A percentile compares a stretch with the other conserved stretches of the same genome.
Conservation (phyloP, 2,113 vertebrate genomes). For the Grus americana region DNA sequence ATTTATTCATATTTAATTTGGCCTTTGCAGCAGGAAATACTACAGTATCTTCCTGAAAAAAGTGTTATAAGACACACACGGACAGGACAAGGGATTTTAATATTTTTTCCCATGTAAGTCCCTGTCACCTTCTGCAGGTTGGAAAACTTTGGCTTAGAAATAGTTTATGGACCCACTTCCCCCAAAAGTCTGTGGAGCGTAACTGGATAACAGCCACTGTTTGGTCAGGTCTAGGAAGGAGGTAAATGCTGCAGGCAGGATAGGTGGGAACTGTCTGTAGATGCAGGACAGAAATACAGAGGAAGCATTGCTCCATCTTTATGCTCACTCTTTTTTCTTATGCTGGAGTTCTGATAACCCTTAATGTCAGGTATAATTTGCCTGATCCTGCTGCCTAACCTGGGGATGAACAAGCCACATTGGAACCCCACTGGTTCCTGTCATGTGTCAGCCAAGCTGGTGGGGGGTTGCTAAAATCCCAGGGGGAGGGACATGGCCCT, state of each 20-base stretch:
- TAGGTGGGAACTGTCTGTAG: neutral
- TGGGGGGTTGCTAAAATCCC: neutral
- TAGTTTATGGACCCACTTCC: neutral
- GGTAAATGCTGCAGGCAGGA: neutral
- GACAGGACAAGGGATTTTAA: neutral
- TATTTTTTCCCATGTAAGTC: neutral
- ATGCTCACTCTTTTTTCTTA: neutral
- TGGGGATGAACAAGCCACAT: neutral
- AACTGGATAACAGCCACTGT: neutral
- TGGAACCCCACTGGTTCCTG: neutral
- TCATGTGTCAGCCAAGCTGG: neutral
- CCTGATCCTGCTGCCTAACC: neutral
- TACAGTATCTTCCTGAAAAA: neutral
- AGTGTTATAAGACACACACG: neutral
- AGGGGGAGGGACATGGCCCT: neutral
- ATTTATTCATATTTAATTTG: neutral
- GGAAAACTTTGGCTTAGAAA: neutral
- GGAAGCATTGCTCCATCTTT: neutral
- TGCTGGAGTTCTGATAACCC: neutral
- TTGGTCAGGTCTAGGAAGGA: neutral
- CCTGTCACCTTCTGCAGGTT: neutral
- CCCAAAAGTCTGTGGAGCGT: neutral
- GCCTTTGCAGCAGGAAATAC: neutral
- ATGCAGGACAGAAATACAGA: neutral
- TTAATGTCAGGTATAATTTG: neutral